Evolutionary conservation across 2,888 invertebrate species (phyloP), one percentile per base, ranked within the genome.

Genomic region (Bursaphelenchus okinawaensis): DNA sequence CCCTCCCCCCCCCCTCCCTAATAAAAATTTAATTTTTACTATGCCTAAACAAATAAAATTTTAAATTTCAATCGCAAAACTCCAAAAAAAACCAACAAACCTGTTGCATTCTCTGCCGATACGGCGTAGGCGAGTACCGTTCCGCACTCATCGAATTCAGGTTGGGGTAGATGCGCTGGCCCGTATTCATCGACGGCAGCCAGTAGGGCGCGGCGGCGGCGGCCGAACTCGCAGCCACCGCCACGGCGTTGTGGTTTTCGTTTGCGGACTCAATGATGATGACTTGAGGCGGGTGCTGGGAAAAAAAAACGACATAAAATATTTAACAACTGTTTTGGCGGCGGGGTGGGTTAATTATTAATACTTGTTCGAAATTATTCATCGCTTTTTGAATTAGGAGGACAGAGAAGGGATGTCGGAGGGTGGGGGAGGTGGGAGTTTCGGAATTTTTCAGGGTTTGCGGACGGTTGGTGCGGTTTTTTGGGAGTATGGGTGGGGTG

Each of bases 91-190:
- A 54, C 19, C 19, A 65, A 16, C 58, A 22, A 26, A 66, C 66
- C 54, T 59, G 62, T 69, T 66, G 66, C 66, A 66, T 66, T 28
- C 69, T 27, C 22, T 69, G 58, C 28, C 66, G 66, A 68, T 65
- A 65, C 1, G 56, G 26, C 6, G 67, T 65, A 9, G 66, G 66
- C 9, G 66, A 68, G 26, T 66, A 66, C 19, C 66, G 61, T 19
- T 62, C 66, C 27, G 31, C 51, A 22, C 51, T 26, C 71, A 87
- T 83, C 51, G 88, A 87, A 75, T 68, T 68, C 55, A 68, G 61
- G 23, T 56, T 51, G 28, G 69, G 69, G 54, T 68, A 68, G 54
- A 68, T 60, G 19, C 69, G 65, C 51, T 68, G 69, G 12, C 55
- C 24, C n/a, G 65, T 67, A 40, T 67, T 58, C 67, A 67, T 67